These are phyloP conservation scores for Condylostylus longicornis DNA, from an alignment of 1,140 invertebrate genomes.

Conservation along the genomic window DNA sequence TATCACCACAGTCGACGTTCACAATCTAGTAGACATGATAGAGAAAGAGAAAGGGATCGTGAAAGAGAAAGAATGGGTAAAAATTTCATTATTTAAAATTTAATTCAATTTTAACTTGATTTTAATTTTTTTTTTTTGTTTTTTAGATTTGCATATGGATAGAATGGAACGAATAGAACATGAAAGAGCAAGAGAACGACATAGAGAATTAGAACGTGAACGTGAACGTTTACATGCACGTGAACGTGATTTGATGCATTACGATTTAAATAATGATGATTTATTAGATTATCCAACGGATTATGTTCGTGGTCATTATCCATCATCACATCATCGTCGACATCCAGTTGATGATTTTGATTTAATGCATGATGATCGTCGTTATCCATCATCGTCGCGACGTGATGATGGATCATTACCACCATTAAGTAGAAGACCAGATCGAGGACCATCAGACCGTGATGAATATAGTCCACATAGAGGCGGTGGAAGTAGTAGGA, in stretches of 20 bases:
- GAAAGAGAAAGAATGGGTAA: slow-evolving; percentile 10
- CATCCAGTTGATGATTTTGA: slow-evolving; percentile 5
- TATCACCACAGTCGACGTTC: slow-evolving; percentile 27
- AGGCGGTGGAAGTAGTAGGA: slow-evolving; percentile 32
- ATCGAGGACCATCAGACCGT: slow-evolving; percentile 14
- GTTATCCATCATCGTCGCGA: slow-evolving; percentile 17
- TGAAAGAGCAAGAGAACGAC: neutral
- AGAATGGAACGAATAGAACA: slow-evolving; percentile 4
- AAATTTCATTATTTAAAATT: no score
- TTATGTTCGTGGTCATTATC: slow-evolving; percentile 9
- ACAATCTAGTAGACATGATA: slow-evolving; percentile 20
- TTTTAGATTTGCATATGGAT: no score
- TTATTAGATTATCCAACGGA: slow-evolving; percentile 23
- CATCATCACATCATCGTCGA: slow-evolving; percentile 1
- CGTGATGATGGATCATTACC: slow-evolving; percentile 17
- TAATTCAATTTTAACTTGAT: no score
- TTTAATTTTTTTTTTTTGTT: no score
- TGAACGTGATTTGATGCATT: slow-evolving; percentile 29
- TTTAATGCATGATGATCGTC: neutral
- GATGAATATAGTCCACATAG: slow-evolving; percentile 33
- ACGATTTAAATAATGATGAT: slow-evolving; percentile 30
- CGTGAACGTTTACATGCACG: slow-evolving; percentile 25
- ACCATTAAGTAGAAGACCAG: slow-evolving; percentile 8
- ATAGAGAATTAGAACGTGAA: slow-evolving; percentile 8
- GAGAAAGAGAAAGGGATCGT: slow-evolving; percentile 14